phyloP scores from a whole-genome alignment of 2,797 vertebrate genomes.

The Catamblyrhynchus diadema region DNA sequence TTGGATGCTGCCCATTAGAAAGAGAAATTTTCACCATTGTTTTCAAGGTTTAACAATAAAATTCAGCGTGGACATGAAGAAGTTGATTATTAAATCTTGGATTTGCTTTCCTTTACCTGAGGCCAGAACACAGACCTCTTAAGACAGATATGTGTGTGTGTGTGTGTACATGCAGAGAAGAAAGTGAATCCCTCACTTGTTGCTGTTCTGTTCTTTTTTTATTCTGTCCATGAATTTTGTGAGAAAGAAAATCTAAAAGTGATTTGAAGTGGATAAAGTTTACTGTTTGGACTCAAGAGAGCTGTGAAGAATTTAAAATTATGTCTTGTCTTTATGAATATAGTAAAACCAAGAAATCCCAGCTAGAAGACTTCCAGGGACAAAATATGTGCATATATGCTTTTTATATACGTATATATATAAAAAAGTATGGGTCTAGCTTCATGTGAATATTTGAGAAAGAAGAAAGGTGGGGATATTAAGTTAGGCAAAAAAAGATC shows the following conservation, averaged over 20 bases:
- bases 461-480: background rate
- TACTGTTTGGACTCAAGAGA: background rate
- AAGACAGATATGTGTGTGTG: background rate
- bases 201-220: background rate
- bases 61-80: background rate
- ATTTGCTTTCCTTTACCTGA: background rate
- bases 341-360: background rate
- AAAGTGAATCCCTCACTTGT: background rate
- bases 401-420: background rate
- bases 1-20: background rate
- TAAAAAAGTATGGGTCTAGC: background rate
- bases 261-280: background rate
- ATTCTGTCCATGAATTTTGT: background rate
- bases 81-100: background rate
- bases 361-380: background rate
- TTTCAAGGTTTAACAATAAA: background rate
- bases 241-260: background rate
- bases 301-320: background rate
- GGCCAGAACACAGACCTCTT: background rate
- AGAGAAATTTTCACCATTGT: background rate
- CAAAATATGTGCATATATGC: accelerated
- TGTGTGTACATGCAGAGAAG: background rate
- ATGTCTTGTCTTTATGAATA: background rate
- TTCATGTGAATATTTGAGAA: background rate
- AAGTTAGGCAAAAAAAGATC: background rate